Base-by-base conservation (phyloP, 2,888 invertebrate species). In the Yponomeuta evonymella region DNA sequence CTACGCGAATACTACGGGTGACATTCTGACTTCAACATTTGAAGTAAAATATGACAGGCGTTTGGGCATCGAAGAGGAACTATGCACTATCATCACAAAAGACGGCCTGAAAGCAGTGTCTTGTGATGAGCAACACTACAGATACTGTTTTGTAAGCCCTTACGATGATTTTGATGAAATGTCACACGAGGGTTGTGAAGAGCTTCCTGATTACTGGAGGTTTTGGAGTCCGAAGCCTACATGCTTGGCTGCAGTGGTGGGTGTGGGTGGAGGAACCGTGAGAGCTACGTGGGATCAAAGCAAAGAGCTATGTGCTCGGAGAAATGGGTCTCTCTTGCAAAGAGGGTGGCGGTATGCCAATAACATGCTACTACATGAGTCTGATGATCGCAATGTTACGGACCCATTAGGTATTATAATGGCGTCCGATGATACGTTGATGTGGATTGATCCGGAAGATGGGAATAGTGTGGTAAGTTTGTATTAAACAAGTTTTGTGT, bases 301-400 rank as follows among this genome's bases (percentile, higher is more conserved):
- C 0, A 78, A 81, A 67, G 80, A 84, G 4, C 72, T 86, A 30
- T 92, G 91, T 76, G 75, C 75, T 4, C 83, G 79, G 48, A 78
- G 78, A 71, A 83, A 82, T 1, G 88, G 85, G 0, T 81, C 84
- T 0, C 75, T 93, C 1, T 73, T 92, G 23, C 86, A 87, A 62
- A 83, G 80, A 48, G 93, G 92, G 0, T 93, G 92, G 90, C 81
- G 85, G 71, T 90, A 90, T 72, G 82, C 88, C 0, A 92, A 90
- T 72, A 79, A 83, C 73, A 83, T 83, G 0, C 70, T 77, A 43
- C 74, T 86, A 64, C 78, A 77, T 62, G 71, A 68, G 43, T 72
- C 77, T 0, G 76, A 77, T 8, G 78, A 75, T 8, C 70, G 72
- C 2, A 76, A 74, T 64, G 77, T 80, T 67, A 79, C 78, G 9